phyloP scores from a whole-genome alignment of 2,797 vertebrate species.

The Podarcis lilfordi region DNA sequence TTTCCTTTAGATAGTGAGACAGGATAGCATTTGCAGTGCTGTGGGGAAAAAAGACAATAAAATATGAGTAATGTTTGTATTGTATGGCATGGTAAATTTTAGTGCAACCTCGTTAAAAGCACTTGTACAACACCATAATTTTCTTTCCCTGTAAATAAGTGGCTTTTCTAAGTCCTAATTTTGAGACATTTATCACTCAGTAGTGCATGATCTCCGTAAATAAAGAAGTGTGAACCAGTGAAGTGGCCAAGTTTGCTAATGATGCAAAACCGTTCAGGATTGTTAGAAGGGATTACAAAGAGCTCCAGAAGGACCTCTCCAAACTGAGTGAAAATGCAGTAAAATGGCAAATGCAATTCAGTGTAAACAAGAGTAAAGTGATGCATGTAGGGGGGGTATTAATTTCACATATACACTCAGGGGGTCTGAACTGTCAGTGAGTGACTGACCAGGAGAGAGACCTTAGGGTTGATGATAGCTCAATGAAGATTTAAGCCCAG shows the following conservation, averaged over 20 bases:
- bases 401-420: too few species aligned
- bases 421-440: too few species aligned
- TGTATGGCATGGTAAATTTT: conserved; percentile 15
- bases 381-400: too few species aligned
- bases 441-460: too few species aligned
- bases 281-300: too few species aligned
- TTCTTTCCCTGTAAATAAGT: conserved; percentile 24
- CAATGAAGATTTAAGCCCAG: too few species aligned
- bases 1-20: conserved; percentile 18
- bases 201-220: not conserved
- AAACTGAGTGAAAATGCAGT: too few species aligned
- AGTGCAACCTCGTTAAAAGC: conserved; percentile 14
- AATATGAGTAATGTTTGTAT: not conserved
- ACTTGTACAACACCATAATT: not conserved
- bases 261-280: too few species aligned
- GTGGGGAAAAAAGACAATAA: conserved; percentile 9
- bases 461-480: too few species aligned
- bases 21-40: not conserved
- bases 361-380: too few species aligned
- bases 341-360: too few species aligned
- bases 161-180: not conserved
- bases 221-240: not conserved
- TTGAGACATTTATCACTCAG: not conserved
- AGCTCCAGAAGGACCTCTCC: too few species aligned
- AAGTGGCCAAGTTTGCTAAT: not conserved